A percentile compares a stretch with the other conserved stretches of the same genome.
Evolutionary conservation across 2,888 invertebrate species (phyloP).

Genomic region (Scaptomyza reducta): DNA sequence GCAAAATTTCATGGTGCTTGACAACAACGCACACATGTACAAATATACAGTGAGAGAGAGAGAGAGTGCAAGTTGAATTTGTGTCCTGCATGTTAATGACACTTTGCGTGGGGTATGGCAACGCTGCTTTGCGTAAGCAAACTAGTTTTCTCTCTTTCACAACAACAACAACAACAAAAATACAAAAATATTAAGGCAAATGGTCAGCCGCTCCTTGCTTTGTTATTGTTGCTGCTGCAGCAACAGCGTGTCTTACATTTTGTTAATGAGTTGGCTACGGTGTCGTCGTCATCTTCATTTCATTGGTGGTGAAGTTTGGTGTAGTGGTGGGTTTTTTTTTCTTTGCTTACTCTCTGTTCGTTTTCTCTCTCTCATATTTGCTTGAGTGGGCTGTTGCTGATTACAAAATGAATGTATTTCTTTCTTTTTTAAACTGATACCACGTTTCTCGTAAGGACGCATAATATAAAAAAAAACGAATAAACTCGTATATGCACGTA

Average conservation of each 20-base stretch:
- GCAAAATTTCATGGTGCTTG: conserved; percentile 11
- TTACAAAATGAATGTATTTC: conserved; percentile 46
- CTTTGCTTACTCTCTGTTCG: conserved; percentile 23
- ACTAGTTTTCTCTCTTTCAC: conserved; percentile 56
- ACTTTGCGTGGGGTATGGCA: conserved; percentile 40
- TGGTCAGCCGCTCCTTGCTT: conserved; percentile 30
- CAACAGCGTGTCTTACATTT: conserved; percentile 38
- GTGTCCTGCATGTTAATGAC: conserved; percentile 49
- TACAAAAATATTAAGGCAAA: conserved; percentile 37
- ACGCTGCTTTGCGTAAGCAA: conserved; percentile 41
- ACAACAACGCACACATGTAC: conserved; percentile 13
- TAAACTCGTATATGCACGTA: conserved; percentile 30
- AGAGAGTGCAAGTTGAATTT: neutral
- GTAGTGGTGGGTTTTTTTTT: conserved; percentile 45
- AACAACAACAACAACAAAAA: conserved; percentile 23
- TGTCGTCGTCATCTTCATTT: conserved; percentile 52
- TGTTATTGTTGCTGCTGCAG: conserved; percentile 7
- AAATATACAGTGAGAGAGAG: neutral
- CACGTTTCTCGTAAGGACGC: conserved; percentile 36
- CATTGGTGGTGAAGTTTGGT: conserved; percentile 59
- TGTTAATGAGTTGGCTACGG: conserved; percentile 63
- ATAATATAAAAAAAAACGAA: conserved; percentile 28
- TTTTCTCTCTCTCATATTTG: neutral
- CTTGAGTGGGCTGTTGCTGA: conserved; percentile 36
- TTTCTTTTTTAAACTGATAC: no score